phyloP scores from a whole-genome alignment of 2,888 invertebrate species.

The Dicranocentrus wangi region DNA sequence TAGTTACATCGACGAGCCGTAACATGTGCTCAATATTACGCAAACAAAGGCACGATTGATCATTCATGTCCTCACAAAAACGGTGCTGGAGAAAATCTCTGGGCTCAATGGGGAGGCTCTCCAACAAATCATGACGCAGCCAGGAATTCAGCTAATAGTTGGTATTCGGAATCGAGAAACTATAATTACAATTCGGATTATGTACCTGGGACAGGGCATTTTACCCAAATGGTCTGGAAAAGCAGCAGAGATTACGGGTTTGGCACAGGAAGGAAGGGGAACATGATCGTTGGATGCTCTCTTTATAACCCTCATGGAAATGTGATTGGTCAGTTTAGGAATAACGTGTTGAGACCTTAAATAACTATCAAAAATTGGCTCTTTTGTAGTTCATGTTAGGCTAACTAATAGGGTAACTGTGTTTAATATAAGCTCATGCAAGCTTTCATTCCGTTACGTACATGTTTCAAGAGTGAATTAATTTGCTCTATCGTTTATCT shows the following conservation, averaged over 20 bases:
- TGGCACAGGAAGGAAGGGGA: conserved; percentile 82
- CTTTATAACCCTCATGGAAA: conserved; percentile 69
- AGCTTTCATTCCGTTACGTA: too few relatives aligned
- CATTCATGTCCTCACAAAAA: conserved; percentile 49
- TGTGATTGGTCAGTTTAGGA: conserved; percentile 63
- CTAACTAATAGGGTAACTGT: too few relatives aligned
- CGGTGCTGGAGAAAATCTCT: conserved; percentile 52
- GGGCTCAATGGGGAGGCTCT: conserved; percentile 4
- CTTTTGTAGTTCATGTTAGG: too few relatives aligned
- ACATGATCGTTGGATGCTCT: conserved; percentile 73
- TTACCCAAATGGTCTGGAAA: conserved; percentile 89
- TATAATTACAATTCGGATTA: conserved; percentile 67
- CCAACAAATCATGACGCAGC: conserved; percentile 9
- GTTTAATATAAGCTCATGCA: too few relatives aligned
- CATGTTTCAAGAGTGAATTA: too few relatives aligned
- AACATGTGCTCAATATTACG: conserved; percentile 46
- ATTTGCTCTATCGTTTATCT: too few relatives aligned
- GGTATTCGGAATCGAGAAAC: conserved; percentile 84
- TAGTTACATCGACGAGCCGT: conserved; percentile 40
- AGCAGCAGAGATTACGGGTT: conserved; percentile 84
- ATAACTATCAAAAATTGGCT: too few relatives aligned
- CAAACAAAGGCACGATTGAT: conserved; percentile 17
- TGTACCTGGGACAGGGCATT: conserved; percentile 79
- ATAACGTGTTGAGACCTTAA: conserved; percentile 65
- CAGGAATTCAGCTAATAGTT: conserved; percentile 74